Base-by-base conservation (phyloP, 2,797 vertebrate species). In the Danio choprae region DNA sequence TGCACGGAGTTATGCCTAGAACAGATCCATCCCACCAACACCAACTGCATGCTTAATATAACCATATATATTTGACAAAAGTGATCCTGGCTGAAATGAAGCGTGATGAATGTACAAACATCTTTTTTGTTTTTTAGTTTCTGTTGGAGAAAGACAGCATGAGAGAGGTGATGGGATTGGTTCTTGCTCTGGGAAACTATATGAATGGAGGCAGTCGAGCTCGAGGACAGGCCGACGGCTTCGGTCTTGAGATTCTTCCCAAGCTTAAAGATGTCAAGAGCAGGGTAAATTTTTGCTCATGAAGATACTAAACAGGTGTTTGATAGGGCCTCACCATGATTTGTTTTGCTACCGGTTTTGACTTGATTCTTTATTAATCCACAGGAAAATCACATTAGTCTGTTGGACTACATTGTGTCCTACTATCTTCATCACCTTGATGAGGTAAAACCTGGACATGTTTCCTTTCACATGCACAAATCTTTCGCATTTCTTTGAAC, bases 211-310 rank as follows among this genome's bases (percentile, higher is more conserved):
- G 98, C 62, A 98, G 95, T 85, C 92, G 95, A 81, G 95, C 93
- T 72, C 92, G 98, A 86, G 98, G 98, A 48, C 98, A 99, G 91
- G 98, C 98, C 4, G 98, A 99, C 46, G 97, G 98, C 80, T 99
- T 98, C 59, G 95, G 94, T 58, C 92, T 99, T 80, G 98, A 99
- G 90, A 98, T 99, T 88, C 95, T 99, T n/a, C 97, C 97, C 1
- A 98, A 98, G 87, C 94, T 99, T 69, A 99, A 98, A 87, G 98
- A 99, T 12, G 96, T 99, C 82, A 99, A 99, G 89, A 98, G 97
- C 90, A 95, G 93, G 89, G 97, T 97, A 90, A 87, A 77, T 0
- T 20, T 44, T 20, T 0, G 2, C 44, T 81, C 7, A 15, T 41
- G 11, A 29, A 29, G 1, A 29, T 29, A 29, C 29, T 29, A 29